These are phyloP conservation scores for Charina bottae DNA, from an alignment of 2,113 vertebrate species.

Conservation along the genomic window DNA sequence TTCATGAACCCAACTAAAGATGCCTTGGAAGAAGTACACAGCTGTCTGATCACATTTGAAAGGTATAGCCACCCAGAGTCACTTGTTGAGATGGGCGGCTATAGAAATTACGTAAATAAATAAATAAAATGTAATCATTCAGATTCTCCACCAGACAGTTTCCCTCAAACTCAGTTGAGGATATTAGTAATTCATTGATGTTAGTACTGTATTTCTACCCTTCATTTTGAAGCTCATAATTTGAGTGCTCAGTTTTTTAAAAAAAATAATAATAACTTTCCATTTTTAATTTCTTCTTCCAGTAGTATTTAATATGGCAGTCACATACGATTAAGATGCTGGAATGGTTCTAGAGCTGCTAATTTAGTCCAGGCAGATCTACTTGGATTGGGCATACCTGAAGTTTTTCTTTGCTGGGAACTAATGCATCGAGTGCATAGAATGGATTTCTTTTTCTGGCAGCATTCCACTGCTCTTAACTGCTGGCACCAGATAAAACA, in stretches of 20 bases:
- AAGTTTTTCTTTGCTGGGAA: neutral
- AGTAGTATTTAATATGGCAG: neutral
- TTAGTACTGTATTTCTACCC: neutral
- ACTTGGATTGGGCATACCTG: neutral
- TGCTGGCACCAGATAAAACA: neutral
- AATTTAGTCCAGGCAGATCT: neutral
- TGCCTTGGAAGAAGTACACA: fast-evolving
- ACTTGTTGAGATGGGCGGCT: no score
- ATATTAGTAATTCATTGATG: neutral
- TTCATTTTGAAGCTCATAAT: neutral
- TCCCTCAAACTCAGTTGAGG: neutral
- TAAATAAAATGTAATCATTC: neutral
- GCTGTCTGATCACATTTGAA: neutral
- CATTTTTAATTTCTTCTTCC: neutral
- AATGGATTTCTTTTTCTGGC: neutral
- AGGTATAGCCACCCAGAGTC: neutral
- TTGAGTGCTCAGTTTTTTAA: neutral
- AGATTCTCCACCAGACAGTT: neutral
- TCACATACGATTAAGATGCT: neutral
- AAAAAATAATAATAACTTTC: neutral
- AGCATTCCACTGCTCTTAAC: neutral
- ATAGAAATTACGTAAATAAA: no score
- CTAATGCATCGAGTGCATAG: neutral
- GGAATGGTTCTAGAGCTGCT: neutral
- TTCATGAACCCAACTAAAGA: neutral